phyloP scores from a whole-genome alignment of 2,888 invertebrate genomes.

The Therioaphis trifolii region DNA sequence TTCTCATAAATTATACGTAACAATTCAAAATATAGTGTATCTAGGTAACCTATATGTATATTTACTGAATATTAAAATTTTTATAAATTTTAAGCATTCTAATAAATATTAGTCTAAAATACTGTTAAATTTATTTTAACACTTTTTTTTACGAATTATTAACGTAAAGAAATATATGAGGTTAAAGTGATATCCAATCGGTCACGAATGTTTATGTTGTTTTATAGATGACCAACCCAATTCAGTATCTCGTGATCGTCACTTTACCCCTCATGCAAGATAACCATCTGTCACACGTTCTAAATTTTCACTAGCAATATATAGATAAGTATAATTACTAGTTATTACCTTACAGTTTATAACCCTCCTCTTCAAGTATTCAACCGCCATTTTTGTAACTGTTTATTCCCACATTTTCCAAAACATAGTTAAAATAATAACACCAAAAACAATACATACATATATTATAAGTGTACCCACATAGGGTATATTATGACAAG shows the following conservation, averaged over 20 bases:
- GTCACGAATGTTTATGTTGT: constrained; percentile 33
- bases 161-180: background rate
- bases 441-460: constrained; percentile 28
- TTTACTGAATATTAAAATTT: too few relatives aligned
- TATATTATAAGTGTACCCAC: background rate
- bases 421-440: constrained; percentile 42
- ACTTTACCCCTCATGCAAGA: constrained; percentile 22
- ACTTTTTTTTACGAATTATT: too few relatives aligned
- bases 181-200: constrained; percentile 33
- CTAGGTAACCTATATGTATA: too few relatives aligned
- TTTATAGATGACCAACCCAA: constrained; percentile 29
- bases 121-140: too few relatives aligned
- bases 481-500: constrained; percentile 2
- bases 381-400: constrained; percentile 41
- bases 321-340: constrained; percentile 54
- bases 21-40: too few relatives aligned
- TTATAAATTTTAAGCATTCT: too few relatives aligned
- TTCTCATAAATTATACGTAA: too few relatives aligned
- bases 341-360: constrained; percentile 42
- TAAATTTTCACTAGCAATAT: constrained; percentile 35
- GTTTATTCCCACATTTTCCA: constrained; percentile 45
- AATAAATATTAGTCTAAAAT: too few relatives aligned
- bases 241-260: constrained; percentile 45
- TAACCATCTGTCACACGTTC: constrained; percentile 56
- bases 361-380: background rate